A percentile compares a stretch with the other conserved stretches of the same genome.
phyloP scores from a whole-genome alignment of 2,113 vertebrate species.

The Sciurus niger region DNA sequence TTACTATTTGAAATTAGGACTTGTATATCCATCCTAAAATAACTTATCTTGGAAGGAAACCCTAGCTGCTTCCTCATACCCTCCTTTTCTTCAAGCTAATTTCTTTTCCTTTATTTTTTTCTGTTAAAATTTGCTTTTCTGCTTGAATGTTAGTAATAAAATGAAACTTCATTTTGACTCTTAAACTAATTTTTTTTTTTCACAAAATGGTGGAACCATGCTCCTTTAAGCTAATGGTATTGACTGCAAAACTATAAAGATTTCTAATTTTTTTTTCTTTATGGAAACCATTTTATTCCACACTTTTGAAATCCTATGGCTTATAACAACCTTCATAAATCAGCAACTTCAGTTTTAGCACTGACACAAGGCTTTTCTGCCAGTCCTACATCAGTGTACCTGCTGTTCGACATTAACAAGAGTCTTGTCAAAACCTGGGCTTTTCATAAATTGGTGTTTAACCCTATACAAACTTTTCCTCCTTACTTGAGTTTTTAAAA shows the following conservation, averaged over 20 bases:
- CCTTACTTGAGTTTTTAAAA: conserved; percentile 53
- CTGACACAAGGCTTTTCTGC: conserved; percentile 23
- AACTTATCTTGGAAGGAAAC: conserved; percentile 23
- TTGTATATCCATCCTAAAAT: neutral
- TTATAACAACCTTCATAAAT: conserved; percentile 59
- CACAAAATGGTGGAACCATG: conserved; percentile 23
- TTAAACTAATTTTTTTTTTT: conserved; percentile 49
- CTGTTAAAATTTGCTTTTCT: conserved; percentile 28
- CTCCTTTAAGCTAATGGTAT: conserved; percentile 30
- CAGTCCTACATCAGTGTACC: neutral
- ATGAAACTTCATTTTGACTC: conserved; percentile 28
- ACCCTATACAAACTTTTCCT: neutral
- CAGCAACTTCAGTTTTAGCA: neutral
- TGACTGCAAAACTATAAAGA: conserved; percentile 34
- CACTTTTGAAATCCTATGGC: neutral
- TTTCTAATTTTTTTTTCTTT: conserved; percentile 3
- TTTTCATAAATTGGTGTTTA: conserved; percentile 69
- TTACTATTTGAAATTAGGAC: neutral
- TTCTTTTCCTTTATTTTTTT: conserved; percentile 15
- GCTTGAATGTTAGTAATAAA: conserved; percentile 19
- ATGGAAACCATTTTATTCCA: conserved; percentile 43
- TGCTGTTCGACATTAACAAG: conserved; percentile 24
- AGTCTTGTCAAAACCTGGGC: neutral
- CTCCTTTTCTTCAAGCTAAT: conserved; percentile 3
- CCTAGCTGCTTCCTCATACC: neutral